A percentile compares a stretch with the other conserved stretches of the same genome.
These are phyloP conservation scores for Planococcus citri DNA, from an alignment of 1,140 invertebrate genomes.

Conservation along the genomic window DNA sequence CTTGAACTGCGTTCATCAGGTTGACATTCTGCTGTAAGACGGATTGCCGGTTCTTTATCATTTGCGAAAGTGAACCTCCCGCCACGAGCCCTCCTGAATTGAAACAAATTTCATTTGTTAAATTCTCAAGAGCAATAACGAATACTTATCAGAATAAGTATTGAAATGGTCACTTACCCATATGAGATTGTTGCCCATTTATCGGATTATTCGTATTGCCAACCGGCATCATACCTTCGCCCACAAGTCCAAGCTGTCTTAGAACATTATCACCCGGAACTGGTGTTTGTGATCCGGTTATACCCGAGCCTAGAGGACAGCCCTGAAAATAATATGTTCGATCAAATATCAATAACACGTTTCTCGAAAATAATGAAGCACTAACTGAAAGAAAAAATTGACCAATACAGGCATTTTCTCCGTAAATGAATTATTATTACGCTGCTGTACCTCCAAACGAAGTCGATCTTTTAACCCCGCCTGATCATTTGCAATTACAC, in stretches of 20 bases:
- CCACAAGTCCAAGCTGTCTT: neutral
- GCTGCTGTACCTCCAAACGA: constrained; percentile 66
- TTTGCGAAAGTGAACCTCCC: neutral
- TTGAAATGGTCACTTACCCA: neutral
- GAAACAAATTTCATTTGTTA: neutral
- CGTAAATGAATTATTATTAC: constrained; percentile 39
- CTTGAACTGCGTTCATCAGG: too few relatives aligned
- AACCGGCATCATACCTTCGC: neutral
- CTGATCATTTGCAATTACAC: constrained; percentile 92
- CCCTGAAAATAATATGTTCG: too few relatives aligned
- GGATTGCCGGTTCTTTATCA: neutral
- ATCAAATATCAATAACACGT: too few relatives aligned
- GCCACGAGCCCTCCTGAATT: neutral
- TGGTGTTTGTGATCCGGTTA: neutral
- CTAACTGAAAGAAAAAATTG: neutral
- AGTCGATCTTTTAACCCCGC: constrained; percentile 66
- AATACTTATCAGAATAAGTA: too few relatives aligned
- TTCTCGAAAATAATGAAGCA: neutral
- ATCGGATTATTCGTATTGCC: neutral
- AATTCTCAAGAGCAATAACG: too few relatives aligned
- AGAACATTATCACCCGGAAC: neutral
- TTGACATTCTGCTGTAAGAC: neutral
- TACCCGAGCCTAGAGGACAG: neutral
- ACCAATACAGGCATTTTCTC: neutral
- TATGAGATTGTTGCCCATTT: neutral